Conservation (phyloP, 1,140 invertebrate species). For the Drosophila murphyi region DNA sequence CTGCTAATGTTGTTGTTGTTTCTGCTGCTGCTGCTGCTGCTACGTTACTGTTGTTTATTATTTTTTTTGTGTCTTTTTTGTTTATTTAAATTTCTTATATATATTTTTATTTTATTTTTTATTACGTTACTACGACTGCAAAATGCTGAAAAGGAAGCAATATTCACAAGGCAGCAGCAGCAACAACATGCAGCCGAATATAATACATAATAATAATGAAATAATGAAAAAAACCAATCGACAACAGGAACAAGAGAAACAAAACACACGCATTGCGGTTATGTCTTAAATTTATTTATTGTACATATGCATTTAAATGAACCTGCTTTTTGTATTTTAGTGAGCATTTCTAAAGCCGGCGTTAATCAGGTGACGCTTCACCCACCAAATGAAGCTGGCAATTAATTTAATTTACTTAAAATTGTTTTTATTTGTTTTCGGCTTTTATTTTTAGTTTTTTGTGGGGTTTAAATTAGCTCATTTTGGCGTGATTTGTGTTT, state of each 20-base stretch:
- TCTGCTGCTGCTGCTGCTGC: slow-evolving; percentile 37
- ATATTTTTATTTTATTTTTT: slow-evolving; percentile 50
- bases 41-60: slow-evolving; percentile 59
- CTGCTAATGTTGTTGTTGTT: slow-evolving; percentile 39
- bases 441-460: too few relatives aligned
- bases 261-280: slow-evolving; percentile 34
- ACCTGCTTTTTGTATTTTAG: slow-evolving; percentile 24
- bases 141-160: slow-evolving; percentile 70
- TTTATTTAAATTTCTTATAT: slow-evolving; percentile 39
- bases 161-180: slow-evolving; percentile 52
- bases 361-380: slow-evolving; percentile 67
- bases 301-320: slow-evolving; percentile 50
- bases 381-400: slow-evolving; percentile 38
- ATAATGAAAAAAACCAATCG: slow-evolving; percentile 20
- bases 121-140: slow-evolving; percentile 65
- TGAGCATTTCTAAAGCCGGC: slow-evolving; percentile 40
- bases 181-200: slow-evolving; percentile 41
- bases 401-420: slow-evolving; percentile 58
- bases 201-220: slow-evolving; percentile 43
- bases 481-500: slow-evolving; percentile 21
- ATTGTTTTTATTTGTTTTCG: slow-evolving; percentile 7
- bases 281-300: slow-evolving; percentile 65
- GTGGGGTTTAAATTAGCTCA: slow-evolving; percentile 6
- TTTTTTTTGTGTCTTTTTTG: slow-evolving; percentile 22
- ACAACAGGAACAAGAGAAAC: slow-evolving; percentile 5